These are phyloP conservation scores for Lepas anatifera DNA, from an alignment of 2,888 invertebrate species.

Conservation along the genomic window DNA sequence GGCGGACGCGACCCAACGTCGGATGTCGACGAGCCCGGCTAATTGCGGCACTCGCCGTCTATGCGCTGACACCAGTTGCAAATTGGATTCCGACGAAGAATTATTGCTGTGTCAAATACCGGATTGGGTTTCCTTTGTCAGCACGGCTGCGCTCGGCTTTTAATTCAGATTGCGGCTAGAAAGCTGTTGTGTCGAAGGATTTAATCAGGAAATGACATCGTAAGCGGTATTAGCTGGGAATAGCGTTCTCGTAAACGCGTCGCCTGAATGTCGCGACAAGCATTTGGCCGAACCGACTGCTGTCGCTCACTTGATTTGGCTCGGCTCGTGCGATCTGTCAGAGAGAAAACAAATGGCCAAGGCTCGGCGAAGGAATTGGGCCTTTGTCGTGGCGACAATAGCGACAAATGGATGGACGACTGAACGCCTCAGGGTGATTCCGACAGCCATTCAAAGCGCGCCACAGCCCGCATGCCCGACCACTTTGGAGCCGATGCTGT, in stretches of 20 bases:
- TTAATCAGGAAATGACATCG: conserved; percentile 9
- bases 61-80: not conserved
- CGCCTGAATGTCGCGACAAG: not conserved
- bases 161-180: not conserved
- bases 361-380: not conserved
- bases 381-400: not conserved
- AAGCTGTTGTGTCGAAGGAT: not conserved
- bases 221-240: not conserved
- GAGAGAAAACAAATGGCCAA: not conserved
- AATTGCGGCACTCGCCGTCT: conserved; percentile 9
- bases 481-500: too few species aligned
- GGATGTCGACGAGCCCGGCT: not conserved
- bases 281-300: not conserved
- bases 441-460: not conserved
- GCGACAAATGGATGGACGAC: not conserved
- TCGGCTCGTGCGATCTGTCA: not conserved
- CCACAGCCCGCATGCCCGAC: too few species aligned
- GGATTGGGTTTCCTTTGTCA: not conserved
- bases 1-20: not conserved
- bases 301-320: not conserved
- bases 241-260: not conserved
- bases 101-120: not conserved
- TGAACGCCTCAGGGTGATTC: not conserved
- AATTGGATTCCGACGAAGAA: conserved; percentile 3
- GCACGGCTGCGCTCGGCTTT: not conserved